Percentiles rank a stretch among this genome's conserved stretches.
phyloP scores from a whole-genome alignment of 2,113 vertebrate genomes.

The Ramphastos sulfuratus region DNA sequence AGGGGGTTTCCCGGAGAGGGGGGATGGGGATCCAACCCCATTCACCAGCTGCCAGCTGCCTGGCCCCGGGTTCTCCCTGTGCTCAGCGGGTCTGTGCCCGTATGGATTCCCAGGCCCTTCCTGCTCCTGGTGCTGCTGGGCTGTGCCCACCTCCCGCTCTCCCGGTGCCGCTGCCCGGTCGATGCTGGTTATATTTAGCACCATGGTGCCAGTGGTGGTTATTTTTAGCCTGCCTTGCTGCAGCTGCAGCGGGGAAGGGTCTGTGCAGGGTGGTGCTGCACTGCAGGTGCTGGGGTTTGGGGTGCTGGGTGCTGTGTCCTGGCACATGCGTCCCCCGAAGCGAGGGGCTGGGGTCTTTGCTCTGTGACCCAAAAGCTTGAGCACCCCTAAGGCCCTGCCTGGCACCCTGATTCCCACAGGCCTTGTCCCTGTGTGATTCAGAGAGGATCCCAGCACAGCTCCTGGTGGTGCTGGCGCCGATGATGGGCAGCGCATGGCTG shows the following conservation, averaged over 20 bases:
- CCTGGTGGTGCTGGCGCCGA: accelerated
- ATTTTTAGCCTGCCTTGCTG: constrained; percentile 28
- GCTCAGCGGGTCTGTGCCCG: neutral
- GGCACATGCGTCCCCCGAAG: accelerated
- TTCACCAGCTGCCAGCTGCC: neutral
- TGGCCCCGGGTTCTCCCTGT: accelerated
- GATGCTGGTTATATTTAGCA: constrained; percentile 44
- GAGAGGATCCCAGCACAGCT: neutral
- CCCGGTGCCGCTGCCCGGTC: neutral
- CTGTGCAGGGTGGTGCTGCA: neutral
- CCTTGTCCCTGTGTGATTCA: accelerated
- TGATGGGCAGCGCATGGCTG: accelerated
- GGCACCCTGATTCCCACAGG: neutral
- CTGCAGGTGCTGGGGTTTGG: neutral
- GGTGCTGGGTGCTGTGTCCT: neutral
- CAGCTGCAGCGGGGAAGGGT: neutral
- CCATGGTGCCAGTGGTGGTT: neutral
- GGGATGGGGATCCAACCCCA: neutral
- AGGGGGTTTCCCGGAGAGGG: neutral
- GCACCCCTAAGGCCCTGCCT: accelerated
- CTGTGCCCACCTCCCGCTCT: neutral
- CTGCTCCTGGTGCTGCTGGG: neutral
- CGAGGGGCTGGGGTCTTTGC: neutral
- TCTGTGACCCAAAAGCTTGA: neutral
- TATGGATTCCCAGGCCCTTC: neutral